Evolutionary conservation across 2,113 vertebrate genomes (phyloP), one percentile per base, ranked within the genome.

Genomic region (Tragelaphus strepsiceros): DNA sequence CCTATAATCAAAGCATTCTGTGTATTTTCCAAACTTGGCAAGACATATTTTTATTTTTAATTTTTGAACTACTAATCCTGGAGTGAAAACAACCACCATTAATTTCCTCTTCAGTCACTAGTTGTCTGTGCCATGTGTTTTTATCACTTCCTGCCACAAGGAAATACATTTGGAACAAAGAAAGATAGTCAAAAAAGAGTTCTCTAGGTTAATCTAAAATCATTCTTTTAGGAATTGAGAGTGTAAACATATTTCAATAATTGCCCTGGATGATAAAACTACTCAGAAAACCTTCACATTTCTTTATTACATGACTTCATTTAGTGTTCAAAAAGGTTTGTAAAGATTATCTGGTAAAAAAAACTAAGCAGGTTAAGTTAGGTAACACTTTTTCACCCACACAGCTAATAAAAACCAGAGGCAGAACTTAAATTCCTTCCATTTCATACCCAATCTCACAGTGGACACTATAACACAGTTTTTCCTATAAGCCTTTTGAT

Each of bases 71-170:
- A 90, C 87, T 95, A 95, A 96, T 95, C 95, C 67, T 94, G 62
- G 71, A 96, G 74, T 86, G 80, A 98, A 98, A 94, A 88, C 91
- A 98, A 98, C 96, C 93, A 96, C 71, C 51, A 59, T 97, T 93
- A 54, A 93, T 88, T 89, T 98, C 97, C 92, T 96, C 89, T 97
- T 96, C 96, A 92, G 90, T 96, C 89, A 92, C 87, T 91, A 83
- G 92, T 61, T 96, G 58, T 91, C 92, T 62, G 35, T 30, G 39
- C 58, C 81, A 82, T 86, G 62, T 91, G 95, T 89, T 93, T 97
- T 96, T 93, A 98, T 97, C 90, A 0, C 94, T 95, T 98, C 96
- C 96, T 97, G 90, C 88, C 78, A 90, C 82, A 87, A 97, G 74
- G 86, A 97, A 95, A 91, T 46, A 86, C 43, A 0, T 85, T 81